Conservation (phyloP, 2,888 invertebrate genomes). For the Alentia gelatinosa region DNA sequence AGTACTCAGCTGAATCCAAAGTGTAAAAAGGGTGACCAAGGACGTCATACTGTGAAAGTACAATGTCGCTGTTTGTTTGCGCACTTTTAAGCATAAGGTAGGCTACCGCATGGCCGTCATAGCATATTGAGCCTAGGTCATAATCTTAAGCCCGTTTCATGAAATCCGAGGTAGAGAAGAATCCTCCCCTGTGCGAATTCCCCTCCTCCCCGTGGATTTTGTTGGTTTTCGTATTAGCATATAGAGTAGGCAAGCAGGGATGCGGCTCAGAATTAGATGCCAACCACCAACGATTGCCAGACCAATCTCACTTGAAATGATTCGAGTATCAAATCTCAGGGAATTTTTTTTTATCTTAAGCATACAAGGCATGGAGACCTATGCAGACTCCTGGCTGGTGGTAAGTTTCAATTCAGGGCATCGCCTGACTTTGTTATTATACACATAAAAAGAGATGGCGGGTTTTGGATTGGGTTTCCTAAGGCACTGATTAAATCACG, state of each 20-base stretch:
- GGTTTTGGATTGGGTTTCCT: background rate
- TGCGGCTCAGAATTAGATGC: constrained; percentile 13
- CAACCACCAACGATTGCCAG: constrained; percentile 3
- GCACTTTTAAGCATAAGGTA: too few relatives aligned
- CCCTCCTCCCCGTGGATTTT: background rate
- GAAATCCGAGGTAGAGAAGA: background rate
- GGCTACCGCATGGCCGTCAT: too few relatives aligned
- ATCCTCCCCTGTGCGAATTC: background rate
- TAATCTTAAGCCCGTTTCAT: background rate
- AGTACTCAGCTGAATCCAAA: too few relatives aligned
- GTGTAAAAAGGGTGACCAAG: too few relatives aligned
- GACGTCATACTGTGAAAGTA: too few relatives aligned
- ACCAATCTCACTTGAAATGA: constrained; percentile 31
- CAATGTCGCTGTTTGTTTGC: too few relatives aligned
- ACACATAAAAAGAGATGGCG: background rate
- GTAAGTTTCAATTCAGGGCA: background rate
- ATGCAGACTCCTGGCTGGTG: background rate
- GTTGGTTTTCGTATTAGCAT: constrained; percentile 37
- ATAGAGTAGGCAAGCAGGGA: background rate
- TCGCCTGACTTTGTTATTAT: background rate
- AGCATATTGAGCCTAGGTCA: too few relatives aligned
- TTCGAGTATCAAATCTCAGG: constrained; percentile 40
- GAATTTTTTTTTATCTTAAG: constrained; percentile 5
- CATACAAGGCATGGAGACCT: background rate
- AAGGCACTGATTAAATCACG: constrained; percentile 16